Evolutionary conservation across 2,113 vertebrate species (phyloP).

Genomic region (Dipodomys stephensi): DNA sequence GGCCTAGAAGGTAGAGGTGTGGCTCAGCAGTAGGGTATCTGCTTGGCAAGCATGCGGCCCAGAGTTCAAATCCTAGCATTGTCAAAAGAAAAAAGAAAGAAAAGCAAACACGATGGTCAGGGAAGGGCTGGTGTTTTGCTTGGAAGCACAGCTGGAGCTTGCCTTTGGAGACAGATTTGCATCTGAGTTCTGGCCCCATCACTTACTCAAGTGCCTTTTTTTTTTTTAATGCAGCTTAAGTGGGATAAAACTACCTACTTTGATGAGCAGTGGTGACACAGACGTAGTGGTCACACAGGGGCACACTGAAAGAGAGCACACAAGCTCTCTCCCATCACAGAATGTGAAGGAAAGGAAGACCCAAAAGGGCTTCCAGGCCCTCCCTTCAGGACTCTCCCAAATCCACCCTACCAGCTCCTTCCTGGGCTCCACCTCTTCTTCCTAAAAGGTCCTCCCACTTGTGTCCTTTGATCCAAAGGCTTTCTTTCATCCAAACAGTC

Average conservation of each 20-base stretch:
- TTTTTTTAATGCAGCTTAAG: not conserved
- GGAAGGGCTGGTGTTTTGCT: too few species aligned
- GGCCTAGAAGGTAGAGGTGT: too few species aligned
- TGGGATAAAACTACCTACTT: not conserved
- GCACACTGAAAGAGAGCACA: not conserved
- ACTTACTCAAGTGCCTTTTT: not conserved
- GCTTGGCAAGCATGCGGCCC: too few species aligned
- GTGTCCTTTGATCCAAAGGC: not conserved
- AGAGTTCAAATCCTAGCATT: too few species aligned
- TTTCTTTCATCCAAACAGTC: too few species aligned
- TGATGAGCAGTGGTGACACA: not conserved
- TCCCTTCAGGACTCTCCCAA: not conserved
- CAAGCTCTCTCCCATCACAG: not conserved
- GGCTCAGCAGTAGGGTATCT: too few species aligned
- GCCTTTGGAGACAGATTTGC: not conserved
- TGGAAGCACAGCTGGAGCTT: too few species aligned
- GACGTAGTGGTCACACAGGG: not conserved
- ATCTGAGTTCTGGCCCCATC: not conserved
- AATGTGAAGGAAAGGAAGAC: fast-evolving
- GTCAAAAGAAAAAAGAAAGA: too few species aligned
- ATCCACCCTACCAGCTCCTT: not conserved
- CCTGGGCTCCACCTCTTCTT: not conserved
- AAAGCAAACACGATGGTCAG: not conserved
- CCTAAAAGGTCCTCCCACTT: not conserved
- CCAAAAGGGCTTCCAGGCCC: too few species aligned